Evolutionary conservation across 1,140 invertebrate species (phyloP), one percentile per base, ranked within the genome.

Genomic region (Ruditapes philippinarum): DNA sequence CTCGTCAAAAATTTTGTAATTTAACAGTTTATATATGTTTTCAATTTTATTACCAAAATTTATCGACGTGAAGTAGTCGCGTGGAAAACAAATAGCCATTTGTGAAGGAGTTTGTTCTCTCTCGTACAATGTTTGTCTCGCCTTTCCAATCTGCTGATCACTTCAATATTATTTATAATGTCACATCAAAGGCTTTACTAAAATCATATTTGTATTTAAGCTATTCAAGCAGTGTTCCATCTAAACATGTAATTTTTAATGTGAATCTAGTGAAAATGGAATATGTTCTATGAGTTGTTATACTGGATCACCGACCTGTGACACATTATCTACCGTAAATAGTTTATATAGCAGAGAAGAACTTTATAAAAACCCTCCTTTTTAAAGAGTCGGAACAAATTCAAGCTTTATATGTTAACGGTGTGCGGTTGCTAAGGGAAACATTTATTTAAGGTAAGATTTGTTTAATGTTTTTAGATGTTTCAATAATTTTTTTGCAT

Each of bases 51-150:
- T 70, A 70, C 22, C 33, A 70, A 70, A 36, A 36, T 14, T 70
- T 70, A 36, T 70, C 65, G 33, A 70, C 38, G 28, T 36, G 22
- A 28, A 49, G 40, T 31, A 31, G 45, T 28, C 25, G 25, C 25
- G 73, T 49, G 73, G 73, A 76, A 76, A 76, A 76, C 73, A 76
- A 76, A 76, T 49, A 31, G 7, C 19, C 22, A 76, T 11, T 51
- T 76, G 2, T 76, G 25, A 45, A 76, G 40, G 49, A n/a, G 45
- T 76, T 76, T 45, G 25, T 42, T 51, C 40, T 28, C 73, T 51
- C 49, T 25, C 7, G 38, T 45, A 33, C 25, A 76, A 51, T 49
- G 73, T 76, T 76, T 76, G 73, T 76, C 40, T 76, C 73, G 73
- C 73, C 0, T 17, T 62, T n/a, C n/a, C 25, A 9, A 1, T n/a